phyloP scores from a whole-genome alignment of 2,797 vertebrate species.

The Orientallactaga sibirica region DNA sequence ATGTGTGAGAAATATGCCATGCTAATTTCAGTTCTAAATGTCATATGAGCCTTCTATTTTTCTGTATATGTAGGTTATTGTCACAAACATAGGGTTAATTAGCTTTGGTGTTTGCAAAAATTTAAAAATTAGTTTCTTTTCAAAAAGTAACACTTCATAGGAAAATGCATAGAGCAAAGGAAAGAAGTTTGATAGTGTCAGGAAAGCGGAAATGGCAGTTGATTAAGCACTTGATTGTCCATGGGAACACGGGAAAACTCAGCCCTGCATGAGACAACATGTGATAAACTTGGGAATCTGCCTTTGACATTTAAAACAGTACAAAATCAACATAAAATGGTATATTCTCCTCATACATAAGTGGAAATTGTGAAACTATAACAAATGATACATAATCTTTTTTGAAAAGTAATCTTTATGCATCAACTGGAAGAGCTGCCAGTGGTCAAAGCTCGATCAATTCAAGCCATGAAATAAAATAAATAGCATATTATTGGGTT shows the following conservation, averaged over 20 bases:
- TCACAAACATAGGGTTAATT: constrained; percentile 11
- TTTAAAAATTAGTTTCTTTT: constrained; percentile 46
- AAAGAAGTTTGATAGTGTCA: not conserved
- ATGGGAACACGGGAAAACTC: not conserved
- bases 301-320: not conserved
- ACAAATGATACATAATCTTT: not conserved
- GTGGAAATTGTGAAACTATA: not conserved
- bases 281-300: constrained; percentile 5
- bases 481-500: not conserved
- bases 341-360: not conserved
- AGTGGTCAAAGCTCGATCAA: not conserved
- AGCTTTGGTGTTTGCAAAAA: not conserved
- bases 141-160: not conserved
- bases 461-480: not conserved
- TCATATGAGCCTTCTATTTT: not conserved
- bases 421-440: not conserved
- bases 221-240: not conserved
- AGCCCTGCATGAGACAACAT: fast-evolving
- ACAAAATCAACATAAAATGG: constrained; percentile 34
- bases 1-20: not conserved
- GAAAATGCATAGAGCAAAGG: constrained; percentile 25
- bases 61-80: constrained; percentile 4
- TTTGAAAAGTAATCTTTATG: constrained; percentile 26
- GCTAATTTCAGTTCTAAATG: not conserved
- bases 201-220: fast-evolving